These are phyloP conservation scores for Hystrix brachyura DNA, from an alignment of 2,113 vertebrate species.

Conservation along the genomic window DNA sequence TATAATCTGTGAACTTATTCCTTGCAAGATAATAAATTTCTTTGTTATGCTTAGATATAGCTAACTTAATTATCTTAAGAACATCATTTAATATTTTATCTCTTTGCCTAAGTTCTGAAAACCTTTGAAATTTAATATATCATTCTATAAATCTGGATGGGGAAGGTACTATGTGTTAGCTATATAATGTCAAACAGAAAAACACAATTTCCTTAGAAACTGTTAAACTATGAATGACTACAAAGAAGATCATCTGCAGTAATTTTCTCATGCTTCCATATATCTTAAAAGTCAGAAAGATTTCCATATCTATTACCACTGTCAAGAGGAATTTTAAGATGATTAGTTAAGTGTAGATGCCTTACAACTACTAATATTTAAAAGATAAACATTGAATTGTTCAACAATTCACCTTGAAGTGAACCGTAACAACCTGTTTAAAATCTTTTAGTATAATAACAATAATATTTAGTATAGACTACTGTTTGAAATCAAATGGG, in stretches of 20 bases:
- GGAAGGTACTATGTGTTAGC: constrained; percentile 70
- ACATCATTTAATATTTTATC: constrained; percentile 78
- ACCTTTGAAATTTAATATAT: constrained; percentile 67
- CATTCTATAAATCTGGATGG: constrained; percentile 74
- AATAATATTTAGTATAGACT: constrained; percentile 29
- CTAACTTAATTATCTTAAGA: constrained; percentile 80
- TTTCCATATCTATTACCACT: not conserved
- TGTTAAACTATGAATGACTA: constrained; percentile 55
- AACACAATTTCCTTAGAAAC: constrained; percentile 69
- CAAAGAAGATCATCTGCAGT: constrained; percentile 54
- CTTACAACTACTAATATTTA: constrained; percentile 41
- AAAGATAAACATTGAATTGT: constrained; percentile 32
- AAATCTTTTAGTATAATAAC: not conserved
- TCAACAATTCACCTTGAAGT: constrained; percentile 14
- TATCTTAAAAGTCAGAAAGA: constrained; percentile 50
- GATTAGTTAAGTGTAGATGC: constrained; percentile 10
- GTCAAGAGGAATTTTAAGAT: constrained; percentile 44
- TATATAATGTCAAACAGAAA: constrained; percentile 70
- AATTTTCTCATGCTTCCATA: constrained; percentile 27
- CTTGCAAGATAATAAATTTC: constrained; percentile 63
- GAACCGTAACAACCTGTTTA: not conserved
- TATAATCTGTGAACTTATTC: constrained; percentile 27
- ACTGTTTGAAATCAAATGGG: constrained; percentile 52
- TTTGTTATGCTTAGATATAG: constrained; percentile 61
- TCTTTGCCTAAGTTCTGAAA: constrained; percentile 64